Evolutionary conservation across 2,797 vertebrate species (phyloP).

Genomic region (Lepilemur septentrionalis): DNA sequence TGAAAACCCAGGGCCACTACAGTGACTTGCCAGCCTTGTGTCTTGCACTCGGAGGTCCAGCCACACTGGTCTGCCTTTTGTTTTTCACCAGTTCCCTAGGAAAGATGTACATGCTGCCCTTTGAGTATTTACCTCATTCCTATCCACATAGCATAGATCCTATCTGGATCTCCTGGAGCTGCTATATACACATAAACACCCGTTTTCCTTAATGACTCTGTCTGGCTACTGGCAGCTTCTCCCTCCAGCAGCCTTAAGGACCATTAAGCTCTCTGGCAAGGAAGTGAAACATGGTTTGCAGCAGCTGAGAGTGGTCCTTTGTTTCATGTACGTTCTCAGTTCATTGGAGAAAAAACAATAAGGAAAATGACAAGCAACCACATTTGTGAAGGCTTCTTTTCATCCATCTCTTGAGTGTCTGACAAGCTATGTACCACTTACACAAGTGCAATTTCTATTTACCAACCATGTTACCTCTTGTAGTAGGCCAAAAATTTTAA

Average conservation of each 20-base stretch:
- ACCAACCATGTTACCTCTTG: slow-evolving; percentile 31
- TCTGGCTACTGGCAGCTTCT: not conserved
- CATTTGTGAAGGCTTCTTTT: slow-evolving; percentile 60
- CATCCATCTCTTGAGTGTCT: slow-evolving; percentile 12
- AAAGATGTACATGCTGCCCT: not conserved
- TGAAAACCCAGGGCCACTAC: not conserved
- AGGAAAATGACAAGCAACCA: not conserved
- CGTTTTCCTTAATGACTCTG: not conserved
- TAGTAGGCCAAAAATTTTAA: slow-evolving; percentile 18
- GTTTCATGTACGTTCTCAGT: slow-evolving; percentile 15
- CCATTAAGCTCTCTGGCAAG: slow-evolving; percentile 42
- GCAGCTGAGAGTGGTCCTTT: slow-evolving; percentile 3
- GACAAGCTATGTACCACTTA: not conserved
- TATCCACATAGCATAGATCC: too few relatives aligned
- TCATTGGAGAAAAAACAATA: slow-evolving; percentile 54
- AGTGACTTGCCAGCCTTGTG: not conserved
- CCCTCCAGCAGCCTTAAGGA: not conserved
- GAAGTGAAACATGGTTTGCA: not conserved
- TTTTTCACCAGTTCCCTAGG: not conserved
- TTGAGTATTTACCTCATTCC: not conserved
- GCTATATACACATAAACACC: not conserved
- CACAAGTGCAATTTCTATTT: slow-evolving; percentile 42
- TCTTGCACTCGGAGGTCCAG: not conserved
- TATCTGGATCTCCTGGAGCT: not conserved
- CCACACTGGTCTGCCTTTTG: not conserved